These are phyloP conservation scores for Otolemur crassicaudatus DNA, from an alignment of 2,797 vertebrate species.

Conservation along the genomic window DNA sequence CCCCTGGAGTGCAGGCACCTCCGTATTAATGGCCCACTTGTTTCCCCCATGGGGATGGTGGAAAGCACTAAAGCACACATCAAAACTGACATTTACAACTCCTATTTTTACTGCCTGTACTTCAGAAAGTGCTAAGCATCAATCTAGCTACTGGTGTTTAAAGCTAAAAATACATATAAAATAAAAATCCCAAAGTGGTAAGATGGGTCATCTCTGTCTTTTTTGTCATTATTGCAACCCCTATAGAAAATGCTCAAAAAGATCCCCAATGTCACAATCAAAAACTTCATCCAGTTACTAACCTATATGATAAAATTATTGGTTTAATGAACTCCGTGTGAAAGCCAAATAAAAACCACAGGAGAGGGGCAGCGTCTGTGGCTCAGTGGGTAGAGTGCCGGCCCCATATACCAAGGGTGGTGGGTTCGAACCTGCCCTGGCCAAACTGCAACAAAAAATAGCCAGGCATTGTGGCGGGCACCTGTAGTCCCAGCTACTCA, in stretches of 20 bases:
- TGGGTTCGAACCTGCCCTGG: too few species aligned
- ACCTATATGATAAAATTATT: neutral
- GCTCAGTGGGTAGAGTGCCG: too few species aligned
- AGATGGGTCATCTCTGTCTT: neutral
- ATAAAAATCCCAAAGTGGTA: neutral
- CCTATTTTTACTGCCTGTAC: constrained; percentile 57
- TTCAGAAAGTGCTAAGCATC: constrained; percentile 65
- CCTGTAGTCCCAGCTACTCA: too few species aligned
- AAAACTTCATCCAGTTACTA: constrained; percentile 33
- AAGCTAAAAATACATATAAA: neutral
- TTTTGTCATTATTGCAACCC: neutral
- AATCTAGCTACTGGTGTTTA: constrained; percentile 28
- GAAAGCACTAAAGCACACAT: constrained; percentile 57
- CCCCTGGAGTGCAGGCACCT: neutral
- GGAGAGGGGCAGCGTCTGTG: too few species aligned
- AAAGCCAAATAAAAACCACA: neutral
- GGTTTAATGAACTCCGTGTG: neutral
- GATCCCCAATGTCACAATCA: neutral
- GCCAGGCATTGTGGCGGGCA: too few species aligned
- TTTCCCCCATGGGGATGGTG: neutral
- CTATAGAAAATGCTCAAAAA: constrained; percentile 38
- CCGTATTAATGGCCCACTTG: neutral
- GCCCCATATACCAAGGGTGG: too few species aligned
- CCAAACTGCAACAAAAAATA: too few species aligned
- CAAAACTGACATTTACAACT: constrained; percentile 66